phyloP scores from a whole-genome alignment of 2,113 vertebrate species.

The Paramormyrops kingsleyae region DNA sequence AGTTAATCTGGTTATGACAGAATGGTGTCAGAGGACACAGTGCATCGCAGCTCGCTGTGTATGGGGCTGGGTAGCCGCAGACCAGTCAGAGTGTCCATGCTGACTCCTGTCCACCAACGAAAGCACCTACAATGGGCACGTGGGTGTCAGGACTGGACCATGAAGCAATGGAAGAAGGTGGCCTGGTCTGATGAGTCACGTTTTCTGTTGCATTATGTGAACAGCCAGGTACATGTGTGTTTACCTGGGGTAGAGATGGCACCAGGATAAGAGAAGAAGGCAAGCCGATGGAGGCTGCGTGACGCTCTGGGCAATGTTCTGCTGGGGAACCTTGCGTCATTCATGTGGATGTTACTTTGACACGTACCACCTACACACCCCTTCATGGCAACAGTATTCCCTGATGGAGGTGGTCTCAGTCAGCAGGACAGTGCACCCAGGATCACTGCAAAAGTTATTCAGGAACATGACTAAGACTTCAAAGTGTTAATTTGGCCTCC shows the following conservation, averaged over 20 bases:
- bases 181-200: background rate
- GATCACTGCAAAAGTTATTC: background rate
- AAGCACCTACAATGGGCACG: background rate
- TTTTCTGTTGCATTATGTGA: background rate
- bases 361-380: background rate
- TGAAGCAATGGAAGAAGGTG: background rate
- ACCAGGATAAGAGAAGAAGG: background rate
- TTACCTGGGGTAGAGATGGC: background rate
- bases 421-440: background rate
- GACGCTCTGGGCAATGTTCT: background rate
- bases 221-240: background rate
- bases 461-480: background rate
- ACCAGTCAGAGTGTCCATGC: background rate
- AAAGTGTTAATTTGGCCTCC: background rate
- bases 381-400: background rate
- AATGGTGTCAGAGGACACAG: background rate
- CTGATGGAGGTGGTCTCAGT: background rate
- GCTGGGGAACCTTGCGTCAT: background rate
- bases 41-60: background rate
- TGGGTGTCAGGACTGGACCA: background rate
- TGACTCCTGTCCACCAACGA: background rate
- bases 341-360: background rate
- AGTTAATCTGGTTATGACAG: background rate
- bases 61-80: background rate
- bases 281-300: background rate